Conservation (phyloP, 1,140 invertebrate genomes). For the Nymphalis io region DNA sequence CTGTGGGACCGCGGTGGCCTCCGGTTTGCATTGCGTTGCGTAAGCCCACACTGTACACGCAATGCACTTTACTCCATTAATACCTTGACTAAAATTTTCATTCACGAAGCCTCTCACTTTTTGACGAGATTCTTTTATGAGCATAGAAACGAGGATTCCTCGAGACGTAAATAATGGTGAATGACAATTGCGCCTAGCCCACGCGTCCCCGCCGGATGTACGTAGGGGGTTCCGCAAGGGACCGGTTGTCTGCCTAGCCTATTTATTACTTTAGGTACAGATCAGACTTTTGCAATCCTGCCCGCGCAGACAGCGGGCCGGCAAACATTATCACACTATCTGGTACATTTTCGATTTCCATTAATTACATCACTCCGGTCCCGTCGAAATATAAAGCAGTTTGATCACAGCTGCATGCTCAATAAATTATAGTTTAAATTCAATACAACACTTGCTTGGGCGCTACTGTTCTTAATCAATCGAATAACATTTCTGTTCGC, state of each 20-base stretch:
- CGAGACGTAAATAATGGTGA: constrained; percentile 65
- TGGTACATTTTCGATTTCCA: constrained; percentile 72
- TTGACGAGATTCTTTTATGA: constrained; percentile 43
- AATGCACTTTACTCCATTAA: constrained; percentile 55
- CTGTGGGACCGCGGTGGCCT: constrained; percentile 63
- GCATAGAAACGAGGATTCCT: constrained; percentile 58
- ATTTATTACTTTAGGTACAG: constrained; percentile 64
- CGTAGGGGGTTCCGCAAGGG: constrained; percentile 73
- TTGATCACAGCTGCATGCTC: constrained; percentile 60
- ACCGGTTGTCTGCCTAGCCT: constrained; percentile 68
- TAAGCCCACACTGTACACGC: constrained; percentile 47
- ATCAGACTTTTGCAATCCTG: constrained; percentile 69
- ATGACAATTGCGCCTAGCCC: constrained; percentile 69
- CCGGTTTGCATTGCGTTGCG: constrained; percentile 63
- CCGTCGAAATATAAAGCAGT: constrained; percentile 57
- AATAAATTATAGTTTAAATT: constrained; percentile 68
- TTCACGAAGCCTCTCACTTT: constrained; percentile 57
- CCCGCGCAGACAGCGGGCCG: constrained; percentile 72
- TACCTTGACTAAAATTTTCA: constrained; percentile 44
- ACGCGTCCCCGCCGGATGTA: constrained; percentile 74
- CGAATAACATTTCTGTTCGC: constrained; percentile 54
- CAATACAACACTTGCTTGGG: constrained; percentile 53
- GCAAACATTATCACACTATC: constrained; percentile 66
- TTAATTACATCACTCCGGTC: constrained; percentile 72
- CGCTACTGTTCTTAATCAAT: constrained; percentile 55